phyloP scores from a whole-genome alignment of 2,113 vertebrate species.

The Spea multiplicata region DNA sequence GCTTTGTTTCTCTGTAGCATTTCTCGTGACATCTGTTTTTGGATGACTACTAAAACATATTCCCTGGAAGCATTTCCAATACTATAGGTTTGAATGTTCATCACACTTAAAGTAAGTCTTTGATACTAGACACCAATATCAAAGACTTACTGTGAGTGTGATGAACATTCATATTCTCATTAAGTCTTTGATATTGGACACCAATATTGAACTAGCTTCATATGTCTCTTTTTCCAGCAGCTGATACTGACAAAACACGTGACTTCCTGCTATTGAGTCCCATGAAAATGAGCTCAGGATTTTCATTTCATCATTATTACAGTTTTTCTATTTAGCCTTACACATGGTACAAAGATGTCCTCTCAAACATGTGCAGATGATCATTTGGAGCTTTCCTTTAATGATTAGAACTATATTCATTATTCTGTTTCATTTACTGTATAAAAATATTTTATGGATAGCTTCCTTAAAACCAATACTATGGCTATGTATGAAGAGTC shows the following conservation, averaged over 20 bases:
- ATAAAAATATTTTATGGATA: too few relatives aligned
- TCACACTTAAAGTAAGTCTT: conserved; percentile 53
- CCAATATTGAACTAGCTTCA: conserved; percentile 57
- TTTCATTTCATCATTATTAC: conserved; percentile 27
- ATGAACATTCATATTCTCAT: conserved; percentile 43
- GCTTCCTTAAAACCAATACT: too few relatives aligned
- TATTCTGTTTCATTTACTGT: too few relatives aligned
- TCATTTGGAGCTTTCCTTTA: neutral
- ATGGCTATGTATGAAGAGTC: too few relatives aligned
- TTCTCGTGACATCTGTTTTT: neutral
- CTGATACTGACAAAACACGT: conserved; percentile 57
- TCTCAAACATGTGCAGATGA: neutral
- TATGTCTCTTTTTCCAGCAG: conserved; percentile 56
- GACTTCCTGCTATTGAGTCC: conserved; percentile 60
- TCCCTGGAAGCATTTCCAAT: neutral
- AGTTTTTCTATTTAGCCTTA: neutral
- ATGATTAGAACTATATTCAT: too few relatives aligned
- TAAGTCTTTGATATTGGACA: conserved; percentile 57
- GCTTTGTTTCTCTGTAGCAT: neutral
- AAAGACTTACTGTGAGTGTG: conserved; percentile 35
- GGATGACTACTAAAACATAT: neutral
- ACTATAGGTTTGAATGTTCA: conserved; percentile 22
- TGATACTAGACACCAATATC: conserved; percentile 57
- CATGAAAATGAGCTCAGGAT: conserved; percentile 50
- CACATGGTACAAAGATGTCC: neutral